Conservation (phyloP, 2,888 invertebrate species). For the Standfussiana lucernea region DNA sequence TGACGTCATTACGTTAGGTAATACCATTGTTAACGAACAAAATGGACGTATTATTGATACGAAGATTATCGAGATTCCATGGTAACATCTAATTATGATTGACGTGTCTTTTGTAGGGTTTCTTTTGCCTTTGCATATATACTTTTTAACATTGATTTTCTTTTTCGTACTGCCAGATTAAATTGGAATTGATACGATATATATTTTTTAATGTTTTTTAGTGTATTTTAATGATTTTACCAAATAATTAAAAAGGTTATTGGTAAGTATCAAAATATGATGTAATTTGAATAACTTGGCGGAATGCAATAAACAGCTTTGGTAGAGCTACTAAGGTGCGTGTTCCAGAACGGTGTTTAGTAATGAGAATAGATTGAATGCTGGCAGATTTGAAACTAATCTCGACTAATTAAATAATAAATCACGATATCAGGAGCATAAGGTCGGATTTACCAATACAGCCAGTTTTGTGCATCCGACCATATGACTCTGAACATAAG, state of each 20-base stretch:
- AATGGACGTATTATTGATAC: conserved; percentile 11
- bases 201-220: background rate
- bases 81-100: conserved; percentile 3
- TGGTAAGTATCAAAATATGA: conserved; percentile 2
- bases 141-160: background rate
- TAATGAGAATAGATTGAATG: background rate
- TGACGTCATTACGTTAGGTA: conserved; percentile 51
- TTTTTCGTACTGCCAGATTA: background rate
- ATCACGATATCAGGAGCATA: too few relatives aligned
- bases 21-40: conserved; percentile 53
- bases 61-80: conserved; percentile 22
- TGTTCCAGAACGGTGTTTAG: conserved; percentile 7
- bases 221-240: background rate
- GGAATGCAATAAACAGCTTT: background rate
- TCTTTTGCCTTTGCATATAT: background rate
- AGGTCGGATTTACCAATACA: too few relatives aligned
- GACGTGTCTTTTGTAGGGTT: background rate
- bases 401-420: background rate
- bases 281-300: background rate
- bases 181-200: too few relatives aligned
- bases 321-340: background rate
- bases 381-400: background rate
- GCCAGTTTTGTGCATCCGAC: too few relatives aligned
- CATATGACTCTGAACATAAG: too few relatives aligned
- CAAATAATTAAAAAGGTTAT: background rate